These are phyloP conservation scores for Odontomyia ornata DNA, from an alignment of 2,888 invertebrate genomes.

Conservation along the genomic window DNA sequence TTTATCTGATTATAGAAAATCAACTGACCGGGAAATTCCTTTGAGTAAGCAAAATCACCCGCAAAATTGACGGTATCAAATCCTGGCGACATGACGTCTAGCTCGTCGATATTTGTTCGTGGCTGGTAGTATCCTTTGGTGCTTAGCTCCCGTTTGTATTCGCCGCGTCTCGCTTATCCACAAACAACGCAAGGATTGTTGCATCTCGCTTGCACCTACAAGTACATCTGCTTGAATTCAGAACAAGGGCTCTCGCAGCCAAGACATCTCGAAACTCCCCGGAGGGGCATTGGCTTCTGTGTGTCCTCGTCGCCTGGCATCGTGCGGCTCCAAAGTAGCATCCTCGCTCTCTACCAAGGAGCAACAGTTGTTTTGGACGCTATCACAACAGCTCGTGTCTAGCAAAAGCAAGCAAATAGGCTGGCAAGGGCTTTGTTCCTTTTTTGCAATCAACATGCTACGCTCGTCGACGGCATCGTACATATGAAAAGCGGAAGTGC, in stretches of 20 bases:
- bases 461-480: background rate
- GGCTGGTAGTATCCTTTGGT: background rate
- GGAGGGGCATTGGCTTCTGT: background rate
- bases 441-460: background rate
- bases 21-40: background rate
- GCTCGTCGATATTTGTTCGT: background rate
- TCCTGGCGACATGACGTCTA: constrained; percentile 31
- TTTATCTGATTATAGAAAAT: background rate
- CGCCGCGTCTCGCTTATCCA: background rate
- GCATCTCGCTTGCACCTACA: background rate
- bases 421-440: constrained; percentile 4
- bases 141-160: constrained; percentile 18
- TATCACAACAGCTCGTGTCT: background rate
- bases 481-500: constrained; percentile 10
- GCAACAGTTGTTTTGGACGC: constrained; percentile 40
- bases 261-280: background rate
- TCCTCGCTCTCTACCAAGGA: constrained; percentile 29
- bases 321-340: constrained; percentile 16
- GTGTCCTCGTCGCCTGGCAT: constrained; percentile 3
- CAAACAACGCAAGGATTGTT: background rate
- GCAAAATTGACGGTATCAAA: background rate
- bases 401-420: background rate
- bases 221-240: background rate
- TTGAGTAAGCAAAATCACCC: background rate
- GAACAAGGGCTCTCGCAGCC: background rate